These are phyloP conservation scores for Tipula lateralis DNA, from an alignment of 2,888 invertebrate genomes.

Conservation along the genomic window DNA sequence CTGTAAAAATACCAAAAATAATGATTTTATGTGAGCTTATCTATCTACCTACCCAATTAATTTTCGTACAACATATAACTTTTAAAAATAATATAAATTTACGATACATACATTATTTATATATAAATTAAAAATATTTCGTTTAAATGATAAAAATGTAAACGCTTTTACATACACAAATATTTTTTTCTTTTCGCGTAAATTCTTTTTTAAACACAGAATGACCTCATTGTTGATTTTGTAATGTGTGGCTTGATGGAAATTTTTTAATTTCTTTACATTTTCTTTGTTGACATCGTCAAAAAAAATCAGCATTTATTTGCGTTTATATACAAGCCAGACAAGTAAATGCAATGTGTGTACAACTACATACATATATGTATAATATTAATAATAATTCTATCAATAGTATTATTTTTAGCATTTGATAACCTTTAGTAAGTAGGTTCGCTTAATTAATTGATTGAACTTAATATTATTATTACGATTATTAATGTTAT, in stretches of 20 bases:
- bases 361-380: neutral
- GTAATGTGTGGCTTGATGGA: conserved; percentile 1
- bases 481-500: neutral
- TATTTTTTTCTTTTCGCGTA: neutral
- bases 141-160: conserved; percentile 12
- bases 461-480: neutral
- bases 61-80: neutral
- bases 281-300: neutral
- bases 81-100: neutral
- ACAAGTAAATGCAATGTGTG: neutral
- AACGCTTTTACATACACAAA: too few relatives aligned
- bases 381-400: neutral
- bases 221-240: conserved; percentile 24
- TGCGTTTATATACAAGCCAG: neutral
- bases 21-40: neutral
- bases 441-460: neutral
- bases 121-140: neutral
- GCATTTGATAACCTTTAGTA: neutral
- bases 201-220: neutral
- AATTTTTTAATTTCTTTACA: neutral
- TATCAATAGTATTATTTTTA: neutral
- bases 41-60: neutral
- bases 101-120: conserved; percentile 4
- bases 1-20: neutral
- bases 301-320: neutral